Percentiles rank a stretch among this genome's conserved stretches.
These are phyloP conservation scores for Cotesia chilonis DNA, from an alignment of 1,140 invertebrate genomes.

Conservation along the genomic window DNA sequence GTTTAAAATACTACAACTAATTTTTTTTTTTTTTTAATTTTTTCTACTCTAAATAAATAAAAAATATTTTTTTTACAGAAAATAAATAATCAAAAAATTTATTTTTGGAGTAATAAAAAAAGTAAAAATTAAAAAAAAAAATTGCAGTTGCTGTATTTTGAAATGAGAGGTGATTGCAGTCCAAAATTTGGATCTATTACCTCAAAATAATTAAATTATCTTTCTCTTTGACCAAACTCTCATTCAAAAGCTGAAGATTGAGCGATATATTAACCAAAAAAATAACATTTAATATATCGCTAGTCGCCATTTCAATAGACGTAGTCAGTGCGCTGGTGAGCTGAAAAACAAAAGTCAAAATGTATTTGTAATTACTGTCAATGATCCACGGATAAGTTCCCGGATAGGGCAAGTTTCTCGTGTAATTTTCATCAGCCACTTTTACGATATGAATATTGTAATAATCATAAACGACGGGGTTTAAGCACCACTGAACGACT, in stretches of 20 bases:
- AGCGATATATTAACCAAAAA: background rate
- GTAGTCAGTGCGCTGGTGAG: background rate
- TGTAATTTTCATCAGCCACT: background rate
- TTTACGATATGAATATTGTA: background rate
- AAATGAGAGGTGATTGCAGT: too few species aligned
- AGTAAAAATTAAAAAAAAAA: too few species aligned
- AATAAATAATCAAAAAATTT: too few species aligned
- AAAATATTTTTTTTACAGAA: too few species aligned
- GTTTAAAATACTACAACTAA: too few species aligned
- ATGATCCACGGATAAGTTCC: background rate
- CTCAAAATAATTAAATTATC: background rate
- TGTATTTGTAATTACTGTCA: slow-evolving; percentile 14
- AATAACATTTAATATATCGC: slow-evolving; percentile 1
- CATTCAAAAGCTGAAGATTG: background rate
- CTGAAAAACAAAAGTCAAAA: slow-evolving; percentile 7
- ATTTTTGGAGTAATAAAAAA: too few species aligned
- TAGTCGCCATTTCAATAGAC: background rate
- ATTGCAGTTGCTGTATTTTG: too few species aligned
- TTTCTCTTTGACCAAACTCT: background rate
- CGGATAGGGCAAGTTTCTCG: background rate
- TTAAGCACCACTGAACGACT: slow-evolving; percentile 44
- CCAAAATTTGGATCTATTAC: background rate
- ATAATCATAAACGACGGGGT: slow-evolving; percentile 38
- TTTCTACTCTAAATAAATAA: too few species aligned
- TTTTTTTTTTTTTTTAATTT: too few species aligned